A percentile compares a stretch with the other conserved stretches of the same genome.
phyloP scores from a whole-genome alignment of 2,888 invertebrate genomes.

The Anodontia alba region DNA sequence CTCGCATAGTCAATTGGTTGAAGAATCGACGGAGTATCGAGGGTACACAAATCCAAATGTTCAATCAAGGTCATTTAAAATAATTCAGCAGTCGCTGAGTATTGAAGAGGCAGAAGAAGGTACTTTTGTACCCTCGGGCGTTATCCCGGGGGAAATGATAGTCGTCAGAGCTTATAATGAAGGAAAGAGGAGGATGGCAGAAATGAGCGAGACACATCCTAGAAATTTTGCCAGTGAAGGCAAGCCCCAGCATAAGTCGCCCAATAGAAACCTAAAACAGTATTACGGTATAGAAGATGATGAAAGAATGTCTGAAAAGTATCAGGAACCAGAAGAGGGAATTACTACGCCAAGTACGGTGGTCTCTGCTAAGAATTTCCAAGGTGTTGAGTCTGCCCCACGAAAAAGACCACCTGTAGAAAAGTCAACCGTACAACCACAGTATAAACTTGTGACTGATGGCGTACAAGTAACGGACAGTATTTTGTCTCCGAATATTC shows the following conservation, averaged over 20 bases:
- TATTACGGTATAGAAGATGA: slow-evolving; percentile 27
- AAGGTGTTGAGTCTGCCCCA: slow-evolving; percentile 22
- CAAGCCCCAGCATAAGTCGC: slow-evolving; percentile 44
- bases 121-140: slow-evolving; percentile 48
- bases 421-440: neutral
- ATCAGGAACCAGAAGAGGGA: slow-evolving; percentile 6
- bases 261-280: slow-evolving; percentile 37
- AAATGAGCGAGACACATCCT: slow-evolving; percentile 54
- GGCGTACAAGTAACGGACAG: neutral
- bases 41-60: slow-evolving; percentile 75
- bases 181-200: slow-evolving; percentile 59
- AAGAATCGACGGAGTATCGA: slow-evolving; percentile 68
- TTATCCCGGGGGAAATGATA: slow-evolving; percentile 57
- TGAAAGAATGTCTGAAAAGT: slow-evolving; percentile 5
- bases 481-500: neutral
- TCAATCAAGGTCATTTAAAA: slow-evolving; percentile 77
- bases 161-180: slow-evolving; percentile 55
- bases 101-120: slow-evolving; percentile 68
- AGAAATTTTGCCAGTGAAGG: slow-evolving; percentile 53
- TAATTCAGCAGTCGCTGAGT: slow-evolving; percentile 71
- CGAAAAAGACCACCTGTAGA: slow-evolving; percentile 15
- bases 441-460: slow-evolving; percentile 1
- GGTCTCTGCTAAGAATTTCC: slow-evolving; percentile 33
- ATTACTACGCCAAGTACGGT: neutral
- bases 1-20: slow-evolving; percentile 40